Evolutionary conservation across 1,140 invertebrate genomes (phyloP).

Genomic region (Pentalonia nigronervosa): DNA sequence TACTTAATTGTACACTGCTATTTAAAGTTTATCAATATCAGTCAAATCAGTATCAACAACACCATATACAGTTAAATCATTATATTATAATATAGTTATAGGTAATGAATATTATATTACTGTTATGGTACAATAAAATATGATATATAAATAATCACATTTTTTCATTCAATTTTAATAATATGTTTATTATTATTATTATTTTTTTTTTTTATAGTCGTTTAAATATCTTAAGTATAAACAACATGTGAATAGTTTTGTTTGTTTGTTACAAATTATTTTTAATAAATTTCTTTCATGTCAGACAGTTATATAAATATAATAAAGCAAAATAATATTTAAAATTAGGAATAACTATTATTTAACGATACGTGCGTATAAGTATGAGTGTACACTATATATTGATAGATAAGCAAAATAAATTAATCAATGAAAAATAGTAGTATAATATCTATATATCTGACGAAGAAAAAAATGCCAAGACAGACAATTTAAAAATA

Average conservation of each 20-base stretch:
- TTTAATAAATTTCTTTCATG: not conserved
- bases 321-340: not conserved
- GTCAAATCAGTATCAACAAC: not conserved
- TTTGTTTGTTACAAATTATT: not conserved
- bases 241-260: not conserved
- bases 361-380: not conserved
- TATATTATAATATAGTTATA: not conserved
- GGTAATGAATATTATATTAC: not conserved
- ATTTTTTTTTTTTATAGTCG: too few relatives aligned
- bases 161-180: not conserved
- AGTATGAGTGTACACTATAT: not conserved
- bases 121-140: not conserved
- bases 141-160: not conserved
- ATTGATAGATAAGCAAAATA: not conserved
- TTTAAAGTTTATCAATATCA: not conserved
- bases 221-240: not conserved
- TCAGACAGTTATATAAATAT: not conserved
- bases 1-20: not conserved
- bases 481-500: not conserved
- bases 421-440: conserved; percentile 11
- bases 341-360: not conserved
- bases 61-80: not conserved
- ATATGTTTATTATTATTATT: too few relatives aligned
- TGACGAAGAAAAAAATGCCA: not conserved
- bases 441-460: not conserved